Percentiles rank a stretch among this genome's conserved stretches.
Evolutionary conservation across 2,113 vertebrate genomes (phyloP).

Genomic region (Tupaia chinensis): DNA sequence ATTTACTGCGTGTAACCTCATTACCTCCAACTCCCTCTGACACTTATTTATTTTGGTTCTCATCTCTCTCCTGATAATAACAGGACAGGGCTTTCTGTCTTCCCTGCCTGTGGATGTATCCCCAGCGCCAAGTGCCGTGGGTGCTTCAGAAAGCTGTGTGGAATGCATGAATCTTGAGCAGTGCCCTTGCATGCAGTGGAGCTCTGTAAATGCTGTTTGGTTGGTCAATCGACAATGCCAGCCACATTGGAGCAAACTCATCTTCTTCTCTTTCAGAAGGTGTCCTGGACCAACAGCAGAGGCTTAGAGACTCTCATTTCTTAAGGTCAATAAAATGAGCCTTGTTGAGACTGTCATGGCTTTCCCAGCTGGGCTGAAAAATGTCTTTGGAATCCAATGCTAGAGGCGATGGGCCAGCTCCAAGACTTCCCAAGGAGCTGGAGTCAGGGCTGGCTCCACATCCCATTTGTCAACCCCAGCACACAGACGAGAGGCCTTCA

Average conservation of each 20-base stretch:
- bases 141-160: neutral
- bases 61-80: neutral
- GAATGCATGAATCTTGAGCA: neutral
- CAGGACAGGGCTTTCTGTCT: neutral
- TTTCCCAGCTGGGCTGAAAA: conserved; percentile 82
- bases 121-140: neutral
- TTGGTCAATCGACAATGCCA: neutral
- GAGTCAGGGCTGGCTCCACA: conserved; percentile 75
- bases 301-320: neutral
- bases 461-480: conserved; percentile 71
- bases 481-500: conserved; percentile 74
- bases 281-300: neutral
- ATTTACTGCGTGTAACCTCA: too few relatives aligned
- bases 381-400: conserved; percentile 79
- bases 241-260: neutral
- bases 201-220: neutral
- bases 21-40: neutral
- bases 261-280: conserved; percentile 8
- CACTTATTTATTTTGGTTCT: neutral
- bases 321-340: neutral
- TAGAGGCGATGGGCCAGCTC: conserved; percentile 63
- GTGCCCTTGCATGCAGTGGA: neutral
- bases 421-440: conserved; percentile 83
- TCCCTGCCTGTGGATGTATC: neutral
- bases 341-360: conserved; percentile 76